A percentile compares a stretch with the other conserved stretches of the same genome.
Conservation (phyloP, 2,888 invertebrate species). For the Horisme vitalbata region DNA sequence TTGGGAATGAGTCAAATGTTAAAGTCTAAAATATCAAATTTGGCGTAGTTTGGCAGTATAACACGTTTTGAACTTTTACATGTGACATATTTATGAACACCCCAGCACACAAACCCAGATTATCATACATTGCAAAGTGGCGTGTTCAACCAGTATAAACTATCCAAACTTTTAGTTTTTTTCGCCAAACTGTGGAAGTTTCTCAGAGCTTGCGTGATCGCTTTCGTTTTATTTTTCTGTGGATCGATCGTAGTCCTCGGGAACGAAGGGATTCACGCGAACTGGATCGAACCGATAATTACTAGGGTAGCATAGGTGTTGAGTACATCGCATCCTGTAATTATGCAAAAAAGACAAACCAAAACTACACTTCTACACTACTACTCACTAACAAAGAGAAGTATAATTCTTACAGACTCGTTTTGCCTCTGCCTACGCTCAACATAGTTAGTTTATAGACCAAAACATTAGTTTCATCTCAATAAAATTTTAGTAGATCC, state of each 20-base stretch:
- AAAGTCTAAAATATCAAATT: too few relatives aligned
- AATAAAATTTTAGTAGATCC: slow-evolving; percentile 15
- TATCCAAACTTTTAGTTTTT: slow-evolving; percentile 18
- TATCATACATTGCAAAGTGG: slow-evolving; percentile 4
- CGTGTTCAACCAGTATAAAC: slow-evolving; percentile 19
- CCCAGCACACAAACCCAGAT: not conserved
- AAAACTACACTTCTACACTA: too few relatives aligned
- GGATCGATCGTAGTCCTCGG: slow-evolving; percentile 26
- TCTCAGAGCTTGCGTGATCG: slow-evolving; percentile 16
- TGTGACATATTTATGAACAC: too few relatives aligned
- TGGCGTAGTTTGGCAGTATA: too few relatives aligned
- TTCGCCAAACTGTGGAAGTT: slow-evolving; percentile 17
- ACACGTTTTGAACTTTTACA: too few relatives aligned
- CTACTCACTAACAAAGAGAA: too few relatives aligned
- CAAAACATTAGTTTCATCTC: slow-evolving; percentile 12
- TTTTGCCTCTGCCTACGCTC: slow-evolving; percentile 5
- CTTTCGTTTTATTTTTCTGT: slow-evolving; percentile 15
- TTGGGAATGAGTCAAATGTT: too few relatives aligned
- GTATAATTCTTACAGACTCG: not conserved
- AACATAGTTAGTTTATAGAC: slow-evolving; percentile 8
- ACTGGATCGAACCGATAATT: slow-evolving; percentile 12
- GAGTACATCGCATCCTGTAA: slow-evolving; percentile 1
- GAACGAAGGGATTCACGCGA: slow-evolving; percentile 23
- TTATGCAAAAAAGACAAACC: not conserved
- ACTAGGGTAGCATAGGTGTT: slow-evolving; percentile 12